Conservation (phyloP, 2,888 invertebrate genomes). For the Idaea aversata region DNA sequence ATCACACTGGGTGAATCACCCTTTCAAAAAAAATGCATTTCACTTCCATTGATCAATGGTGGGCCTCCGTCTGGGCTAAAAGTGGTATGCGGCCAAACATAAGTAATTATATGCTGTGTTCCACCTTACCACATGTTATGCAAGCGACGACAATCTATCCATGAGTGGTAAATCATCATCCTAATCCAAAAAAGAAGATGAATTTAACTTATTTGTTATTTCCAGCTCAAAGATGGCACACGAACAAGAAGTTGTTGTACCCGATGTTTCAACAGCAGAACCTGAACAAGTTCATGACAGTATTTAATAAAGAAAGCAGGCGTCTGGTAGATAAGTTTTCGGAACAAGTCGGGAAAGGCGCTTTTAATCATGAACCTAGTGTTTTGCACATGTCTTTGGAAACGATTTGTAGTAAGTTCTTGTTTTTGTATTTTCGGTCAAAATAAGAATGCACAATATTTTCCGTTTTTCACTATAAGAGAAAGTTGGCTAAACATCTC, state of each 20-base stretch:
- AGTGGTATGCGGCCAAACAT: too few species aligned
- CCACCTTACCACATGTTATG: too few species aligned
- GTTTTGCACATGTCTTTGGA: not conserved
- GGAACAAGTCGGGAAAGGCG: not conserved
- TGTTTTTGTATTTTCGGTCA: too few species aligned
- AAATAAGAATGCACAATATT: too few species aligned
- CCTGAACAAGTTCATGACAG: not conserved
- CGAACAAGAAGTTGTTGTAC: not conserved
- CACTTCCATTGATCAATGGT: not conserved
- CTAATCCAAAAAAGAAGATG: not conserved
- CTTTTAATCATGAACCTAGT: not conserved
- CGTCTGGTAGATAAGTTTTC: not conserved
- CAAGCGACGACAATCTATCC: too few species aligned
- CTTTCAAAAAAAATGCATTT: not conserved
- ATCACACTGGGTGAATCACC: not conserved
- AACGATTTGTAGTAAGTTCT: not conserved
- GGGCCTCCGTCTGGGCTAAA: not conserved
- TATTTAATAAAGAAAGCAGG: not conserved
- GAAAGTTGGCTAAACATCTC: too few species aligned
- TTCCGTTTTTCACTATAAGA: too few species aligned
- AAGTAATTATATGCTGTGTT: too few species aligned
- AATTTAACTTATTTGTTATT: not conserved
- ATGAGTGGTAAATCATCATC: too few species aligned
- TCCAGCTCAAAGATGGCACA: not conserved
- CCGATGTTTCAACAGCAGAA: slow-evolving; percentile 2